phyloP scores from a whole-genome alignment of 2,113 vertebrate species.

The Colaptes auratus region DNA sequence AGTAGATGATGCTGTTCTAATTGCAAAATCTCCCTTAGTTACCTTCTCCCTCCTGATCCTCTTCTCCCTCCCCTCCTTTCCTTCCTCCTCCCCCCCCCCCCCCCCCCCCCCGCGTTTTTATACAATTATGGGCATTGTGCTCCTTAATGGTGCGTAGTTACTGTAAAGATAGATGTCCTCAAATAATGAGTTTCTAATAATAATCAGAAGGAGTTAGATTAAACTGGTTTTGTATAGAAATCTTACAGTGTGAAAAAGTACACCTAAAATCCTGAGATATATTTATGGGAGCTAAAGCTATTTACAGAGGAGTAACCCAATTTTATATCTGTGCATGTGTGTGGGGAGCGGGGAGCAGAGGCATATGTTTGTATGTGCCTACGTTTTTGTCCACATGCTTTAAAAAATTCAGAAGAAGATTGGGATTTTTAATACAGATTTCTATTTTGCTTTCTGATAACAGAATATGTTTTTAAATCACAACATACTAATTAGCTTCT shows the following conservation, averaged over 20 bases:
- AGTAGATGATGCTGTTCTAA: constrained; percentile 12
- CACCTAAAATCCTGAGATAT: constrained; percentile 37
- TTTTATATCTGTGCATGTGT: not conserved
- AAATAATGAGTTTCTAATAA: constrained; percentile 66
- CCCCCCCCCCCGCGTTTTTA: not conserved
- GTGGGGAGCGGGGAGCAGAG: not conserved
- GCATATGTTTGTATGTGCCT: not conserved
- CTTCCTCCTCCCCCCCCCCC: too few relatives aligned
- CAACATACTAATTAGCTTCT: constrained; percentile 21
- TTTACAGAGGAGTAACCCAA: constrained; percentile 47
- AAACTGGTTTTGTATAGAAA: constrained; percentile 42
- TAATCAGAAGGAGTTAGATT: constrained; percentile 54
- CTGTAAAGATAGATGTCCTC: constrained; percentile 61
- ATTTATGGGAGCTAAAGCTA: constrained; percentile 45
- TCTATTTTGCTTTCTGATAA: constrained; percentile 1
- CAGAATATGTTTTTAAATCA: constrained; percentile 19
- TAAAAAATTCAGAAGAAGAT: not conserved
- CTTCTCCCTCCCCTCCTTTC: not conserved
- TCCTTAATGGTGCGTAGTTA: constrained; percentile 38
- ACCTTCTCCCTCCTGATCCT: constrained; percentile 19
- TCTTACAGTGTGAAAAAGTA: constrained; percentile 16
- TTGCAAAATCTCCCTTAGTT: constrained; percentile 37
- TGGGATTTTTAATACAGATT: not conserved
- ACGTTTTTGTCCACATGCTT: not conserved
- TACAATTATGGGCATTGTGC: constrained; percentile 56